Evolutionary conservation across 53 echinoderm and acorn worm genomes (phyloP), one percentile per base, ranked within the genome.

Genomic region (Holothuria leucospilota): DNA sequence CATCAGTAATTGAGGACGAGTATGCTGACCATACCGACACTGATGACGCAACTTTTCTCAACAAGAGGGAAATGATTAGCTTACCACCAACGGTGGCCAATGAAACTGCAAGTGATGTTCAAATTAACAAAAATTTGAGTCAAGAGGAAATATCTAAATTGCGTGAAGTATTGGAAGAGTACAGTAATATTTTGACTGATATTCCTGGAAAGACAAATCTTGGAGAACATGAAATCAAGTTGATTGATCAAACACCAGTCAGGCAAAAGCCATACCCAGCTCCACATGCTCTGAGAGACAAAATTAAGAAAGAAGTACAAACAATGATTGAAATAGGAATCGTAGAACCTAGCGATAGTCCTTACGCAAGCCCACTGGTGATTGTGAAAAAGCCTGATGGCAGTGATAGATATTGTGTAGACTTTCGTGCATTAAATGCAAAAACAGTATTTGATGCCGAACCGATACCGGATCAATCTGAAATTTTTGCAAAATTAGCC

Each of bases 301-400:
- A 23, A 34, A 74, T 89, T 42, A 49, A 64, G 39, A 77, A 73
- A 5, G 73, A 89, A 51, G 84, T 89, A 8, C n/a, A 89, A 0
- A 71, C 67, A 6, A 83, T 84, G 24, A 27, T 88, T 0, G 60
- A 71, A 4, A 61, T 84, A 27, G 74, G 66, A 0, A 15, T 84
- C 18, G 77, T 89, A 28, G 89, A 89, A 20, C 20, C 9, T 71
- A 63, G 84, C 25, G 51, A 16, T n/a, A 79, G 69, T 20, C 86
- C 86, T 16, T 90, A 69, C 64, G 80, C 90, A 13, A 79, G 81
- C 23, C 90, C 85, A 30, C 28, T 78, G 34, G 78, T 90, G 20
- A 62, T 89, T 51, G 90, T 90, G 2, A 63, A 51, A 40, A 85
- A 90, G 69, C 13, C 63, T 34, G 90, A 90, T 39, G 90, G 90